A percentile compares a stretch with the other conserved stretches of the same genome.
Evolutionary conservation across 1,140 invertebrate species (phyloP).

Genomic region (Drosophila hydei): DNA sequence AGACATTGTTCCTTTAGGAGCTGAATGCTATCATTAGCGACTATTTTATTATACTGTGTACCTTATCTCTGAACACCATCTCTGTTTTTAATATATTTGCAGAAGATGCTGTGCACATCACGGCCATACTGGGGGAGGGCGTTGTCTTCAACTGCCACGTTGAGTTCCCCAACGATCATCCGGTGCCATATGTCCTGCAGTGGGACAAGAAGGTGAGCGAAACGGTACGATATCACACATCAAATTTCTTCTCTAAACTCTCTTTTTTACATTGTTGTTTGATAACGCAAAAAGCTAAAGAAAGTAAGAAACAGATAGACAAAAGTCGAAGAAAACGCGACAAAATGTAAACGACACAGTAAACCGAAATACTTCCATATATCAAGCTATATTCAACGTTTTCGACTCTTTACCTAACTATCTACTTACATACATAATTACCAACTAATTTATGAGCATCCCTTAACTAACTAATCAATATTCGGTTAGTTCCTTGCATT

Average conservation of each 20-base stretch:
- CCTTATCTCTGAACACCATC: too few relatives aligned
- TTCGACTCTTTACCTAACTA: conserved; percentile 48
- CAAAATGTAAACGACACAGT: conserved; percentile 41
- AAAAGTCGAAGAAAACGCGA: conserved; percentile 40
- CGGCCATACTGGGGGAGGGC: conserved; percentile 96
- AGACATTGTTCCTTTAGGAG: neutral
- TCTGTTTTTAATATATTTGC: conserved; percentile 73
- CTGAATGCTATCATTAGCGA: neutral
- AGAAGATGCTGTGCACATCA: conserved; percentile 97
- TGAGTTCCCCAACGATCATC: conserved; percentile 96
- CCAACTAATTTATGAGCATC: conserved; percentile 46
- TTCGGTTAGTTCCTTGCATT: conserved; percentile 12
- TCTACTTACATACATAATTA: conserved; percentile 38
- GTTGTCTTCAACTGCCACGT: conserved; percentile 98
- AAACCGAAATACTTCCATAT: conserved; percentile 50
- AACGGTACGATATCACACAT: conserved; percentile 91
- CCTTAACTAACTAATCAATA: conserved; percentile 48
- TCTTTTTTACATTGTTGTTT: conserved; percentile 84
- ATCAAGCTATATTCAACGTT: conserved; percentile 29
- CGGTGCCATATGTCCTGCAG: conserved; percentile 97
- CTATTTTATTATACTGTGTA: neutral
- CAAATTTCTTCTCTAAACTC: conserved; percentile 88
- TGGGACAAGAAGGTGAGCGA: conserved; percentile 99
- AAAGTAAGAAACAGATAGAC: conserved; percentile 71
- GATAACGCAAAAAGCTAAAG: conserved; percentile 76